phyloP scores from a whole-genome alignment of 2,113 vertebrate genomes.

The Silurus meridionalis region DNA sequence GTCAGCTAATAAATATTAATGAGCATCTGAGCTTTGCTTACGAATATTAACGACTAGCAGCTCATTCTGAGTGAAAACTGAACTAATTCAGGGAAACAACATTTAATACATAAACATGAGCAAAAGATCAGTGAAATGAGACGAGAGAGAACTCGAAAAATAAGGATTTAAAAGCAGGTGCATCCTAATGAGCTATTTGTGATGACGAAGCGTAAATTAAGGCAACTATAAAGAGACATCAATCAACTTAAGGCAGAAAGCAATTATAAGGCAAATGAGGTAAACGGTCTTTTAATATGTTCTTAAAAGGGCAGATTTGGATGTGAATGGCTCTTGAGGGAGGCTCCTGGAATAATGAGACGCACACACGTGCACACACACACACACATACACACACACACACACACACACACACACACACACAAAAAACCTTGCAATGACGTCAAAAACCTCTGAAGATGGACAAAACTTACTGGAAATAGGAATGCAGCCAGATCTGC shows the following conservation, averaged over 20 bases:
- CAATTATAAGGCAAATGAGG: not conserved
- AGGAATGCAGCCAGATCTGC: conserved; percentile 93
- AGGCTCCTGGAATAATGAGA: conserved; percentile 1
- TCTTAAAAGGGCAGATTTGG: conserved; percentile 15
- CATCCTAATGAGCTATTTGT: not conserved
- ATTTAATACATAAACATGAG: conserved; percentile 2
- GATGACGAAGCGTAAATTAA: conserved; percentile 1
- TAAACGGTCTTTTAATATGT: not conserved
- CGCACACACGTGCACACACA: no score
- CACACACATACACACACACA: no score
- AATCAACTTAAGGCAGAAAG: not conserved
- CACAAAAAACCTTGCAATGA: not conserved
- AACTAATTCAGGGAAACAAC: not conserved
- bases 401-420: no score
- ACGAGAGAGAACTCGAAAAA: not conserved
- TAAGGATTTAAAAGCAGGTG: not conserved
- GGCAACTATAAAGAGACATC: not conserved
- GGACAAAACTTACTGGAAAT: conserved; percentile 86
- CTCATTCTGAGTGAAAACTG: not conserved
- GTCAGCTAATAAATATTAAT: conserved; percentile 17
- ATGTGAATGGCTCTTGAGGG: conserved; percentile 8
- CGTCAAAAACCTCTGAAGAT: not conserved
- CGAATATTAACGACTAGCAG: not conserved
- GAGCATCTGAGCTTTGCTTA: not conserved
- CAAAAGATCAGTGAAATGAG: not conserved